These are phyloP conservation scores for Heliconius nattereri DNA, from an alignment of 1,140 invertebrate genomes.

Conservation along the genomic window DNA sequence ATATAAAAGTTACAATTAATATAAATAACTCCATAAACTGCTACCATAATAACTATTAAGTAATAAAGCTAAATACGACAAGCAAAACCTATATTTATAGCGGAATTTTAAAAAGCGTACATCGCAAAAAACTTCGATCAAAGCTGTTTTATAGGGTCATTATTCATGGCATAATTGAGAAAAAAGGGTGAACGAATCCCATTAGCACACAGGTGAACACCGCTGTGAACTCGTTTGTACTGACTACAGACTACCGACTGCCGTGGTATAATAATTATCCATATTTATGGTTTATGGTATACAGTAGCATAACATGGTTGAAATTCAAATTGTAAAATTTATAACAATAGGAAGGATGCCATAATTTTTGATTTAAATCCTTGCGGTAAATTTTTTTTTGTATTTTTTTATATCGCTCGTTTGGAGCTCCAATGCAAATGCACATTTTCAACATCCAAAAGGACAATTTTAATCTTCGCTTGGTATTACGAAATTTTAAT, in stretches of 20 bases:
- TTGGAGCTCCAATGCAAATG: too few relatives aligned
- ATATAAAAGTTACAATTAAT: background rate
- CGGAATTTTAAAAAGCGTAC: background rate
- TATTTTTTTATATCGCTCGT: too few relatives aligned
- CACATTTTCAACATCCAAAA: too few relatives aligned
- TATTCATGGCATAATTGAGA: slow-evolving; percentile 31
- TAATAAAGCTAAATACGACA: background rate
- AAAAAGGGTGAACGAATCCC: slow-evolving; percentile 29
- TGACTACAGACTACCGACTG: background rate
- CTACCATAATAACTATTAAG: background rate
- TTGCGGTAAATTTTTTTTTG: too few relatives aligned
- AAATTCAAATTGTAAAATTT: background rate
- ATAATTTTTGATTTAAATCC: background rate
- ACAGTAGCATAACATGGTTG: slow-evolving; percentile 2
- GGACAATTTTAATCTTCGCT: too few relatives aligned
- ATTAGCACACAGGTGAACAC: slow-evolving; percentile 32
- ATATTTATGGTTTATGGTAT: background rate
- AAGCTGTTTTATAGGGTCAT: slow-evolving; percentile 23
- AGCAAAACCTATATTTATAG: background rate
- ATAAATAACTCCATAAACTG: background rate
- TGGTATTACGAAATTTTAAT: too few relatives aligned
- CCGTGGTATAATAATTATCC: slow-evolving; percentile 5
- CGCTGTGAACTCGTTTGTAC: slow-evolving; percentile 18
- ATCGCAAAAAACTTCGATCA: slow-evolving; percentile 20
- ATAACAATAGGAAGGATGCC: background rate